phyloP scores from a whole-genome alignment of 2,888 invertebrate genomes.

The Dioctria linearis region DNA sequence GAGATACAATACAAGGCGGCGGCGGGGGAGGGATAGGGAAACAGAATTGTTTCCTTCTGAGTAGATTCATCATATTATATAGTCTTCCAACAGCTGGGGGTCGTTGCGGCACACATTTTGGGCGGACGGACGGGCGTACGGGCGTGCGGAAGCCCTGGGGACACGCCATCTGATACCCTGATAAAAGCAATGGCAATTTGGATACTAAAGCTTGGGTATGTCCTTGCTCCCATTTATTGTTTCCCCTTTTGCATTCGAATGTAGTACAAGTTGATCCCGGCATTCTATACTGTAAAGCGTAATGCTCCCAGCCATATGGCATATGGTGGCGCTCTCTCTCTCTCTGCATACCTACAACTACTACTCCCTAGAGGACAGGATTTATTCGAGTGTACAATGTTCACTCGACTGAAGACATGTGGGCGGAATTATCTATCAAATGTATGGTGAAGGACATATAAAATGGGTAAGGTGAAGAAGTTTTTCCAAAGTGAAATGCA shows the following conservation, averaged over 20 bases:
- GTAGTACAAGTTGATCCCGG: conserved; percentile 40
- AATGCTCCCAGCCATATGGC: conserved; percentile 32
- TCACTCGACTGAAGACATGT: neutral
- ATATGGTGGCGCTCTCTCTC: conserved; percentile 6
- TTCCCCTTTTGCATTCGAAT: conserved; percentile 34
- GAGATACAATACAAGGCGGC: neutral
- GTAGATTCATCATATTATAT: neutral
- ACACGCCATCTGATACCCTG: conserved; percentile 29
- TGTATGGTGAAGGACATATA: neutral
- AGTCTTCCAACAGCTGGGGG: neutral
- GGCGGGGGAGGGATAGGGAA: neutral
- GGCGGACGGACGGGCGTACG: neutral
- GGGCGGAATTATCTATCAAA: conserved; percentile 29
- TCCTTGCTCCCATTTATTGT: conserved; percentile 42
- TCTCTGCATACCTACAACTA: neutral
- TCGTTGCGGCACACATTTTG: conserved; percentile 17
- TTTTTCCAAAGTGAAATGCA: conserved; percentile 34
- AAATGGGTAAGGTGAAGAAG: neutral
- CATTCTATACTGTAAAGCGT: neutral
- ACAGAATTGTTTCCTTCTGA: neutral
- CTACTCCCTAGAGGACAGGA: neutral
- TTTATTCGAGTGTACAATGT: conserved; percentile 16
- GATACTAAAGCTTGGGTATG: conserved; percentile 17
- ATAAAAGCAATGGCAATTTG: conserved; percentile 44
- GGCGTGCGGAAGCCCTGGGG: neutral